Evolutionary conservation across 2,797 vertebrate species (phyloP).

Genomic region (Anabacerthia variegaticeps): DNA sequence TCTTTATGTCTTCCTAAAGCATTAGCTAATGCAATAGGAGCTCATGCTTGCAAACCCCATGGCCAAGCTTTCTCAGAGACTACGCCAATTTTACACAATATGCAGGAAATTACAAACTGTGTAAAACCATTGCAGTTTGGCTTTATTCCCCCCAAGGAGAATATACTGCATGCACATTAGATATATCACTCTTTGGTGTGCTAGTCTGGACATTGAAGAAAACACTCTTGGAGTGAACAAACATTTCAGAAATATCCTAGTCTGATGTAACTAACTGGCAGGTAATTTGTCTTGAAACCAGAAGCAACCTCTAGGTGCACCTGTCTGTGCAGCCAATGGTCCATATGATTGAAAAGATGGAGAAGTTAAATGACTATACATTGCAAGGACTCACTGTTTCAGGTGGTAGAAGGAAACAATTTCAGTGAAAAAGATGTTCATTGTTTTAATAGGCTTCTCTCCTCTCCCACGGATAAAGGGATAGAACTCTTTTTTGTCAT

Average conservation of each 20-base stretch:
- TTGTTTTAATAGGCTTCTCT: background rate
- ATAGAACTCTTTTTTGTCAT: background rate
- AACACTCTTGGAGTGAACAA: background rate
- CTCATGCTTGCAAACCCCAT: background rate
- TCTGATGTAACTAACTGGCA: background rate
- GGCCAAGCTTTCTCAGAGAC: slow-evolving; percentile 18
- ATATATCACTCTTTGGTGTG: background rate
- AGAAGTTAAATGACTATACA: background rate
- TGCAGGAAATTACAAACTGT: slow-evolving; percentile 36
- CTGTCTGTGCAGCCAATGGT: rapidly evolving
- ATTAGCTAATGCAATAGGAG: slow-evolving; percentile 36
- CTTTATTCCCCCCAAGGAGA: background rate
- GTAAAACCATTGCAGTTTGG: slow-evolving; percentile 15
- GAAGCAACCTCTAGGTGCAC: background rate
- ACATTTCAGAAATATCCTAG: background rate
- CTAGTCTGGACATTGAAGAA: background rate
- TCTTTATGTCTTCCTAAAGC: slow-evolving; percentile 51
- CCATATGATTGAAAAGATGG: background rate
- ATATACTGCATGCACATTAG: background rate
- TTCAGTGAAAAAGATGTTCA: background rate
- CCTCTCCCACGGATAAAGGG: background rate
- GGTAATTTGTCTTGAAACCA: slow-evolving; percentile 16
- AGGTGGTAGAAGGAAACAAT: background rate
- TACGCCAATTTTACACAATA: slow-evolving; percentile 4
- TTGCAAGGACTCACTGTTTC: background rate